A percentile compares a stretch with the other conserved stretches of the same genome.
phyloP scores from a whole-genome alignment of 2,888 invertebrate genomes.

The Drosophila robusta region DNA sequence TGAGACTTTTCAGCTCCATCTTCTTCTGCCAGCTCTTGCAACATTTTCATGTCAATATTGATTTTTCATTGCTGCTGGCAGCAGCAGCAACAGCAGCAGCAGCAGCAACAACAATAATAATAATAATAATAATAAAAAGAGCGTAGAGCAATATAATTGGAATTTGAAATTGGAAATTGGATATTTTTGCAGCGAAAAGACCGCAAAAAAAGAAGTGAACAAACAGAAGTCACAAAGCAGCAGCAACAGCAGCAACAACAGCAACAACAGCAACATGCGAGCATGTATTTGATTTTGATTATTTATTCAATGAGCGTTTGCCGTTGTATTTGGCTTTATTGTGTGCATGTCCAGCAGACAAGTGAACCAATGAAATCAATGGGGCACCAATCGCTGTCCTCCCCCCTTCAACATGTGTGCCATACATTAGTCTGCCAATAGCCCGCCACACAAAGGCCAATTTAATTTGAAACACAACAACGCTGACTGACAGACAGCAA shows the following conservation, averaged over 20 bases:
- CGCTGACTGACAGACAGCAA: conserved; percentile 22
- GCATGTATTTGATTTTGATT: conserved; percentile 61
- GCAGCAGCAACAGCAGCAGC: conserved; percentile 24
- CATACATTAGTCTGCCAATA: conserved; percentile 61
- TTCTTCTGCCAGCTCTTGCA: conserved; percentile 37
- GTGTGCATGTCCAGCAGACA: conserved; percentile 54
- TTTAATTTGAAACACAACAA: conserved; percentile 68
- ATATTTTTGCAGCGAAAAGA: conserved; percentile 67
- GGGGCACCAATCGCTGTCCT: conserved; percentile 28
- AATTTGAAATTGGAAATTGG: conserved; percentile 78
- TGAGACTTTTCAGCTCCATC: conserved; percentile 32
- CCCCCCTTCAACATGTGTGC: conserved; percentile 53
- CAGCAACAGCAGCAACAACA: conserved; percentile 15
- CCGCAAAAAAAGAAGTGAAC: conserved; percentile 43
- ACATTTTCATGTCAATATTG: conserved; percentile 71
- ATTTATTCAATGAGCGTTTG: conserved; percentile 77
- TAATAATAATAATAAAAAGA: conserved; percentile 71
- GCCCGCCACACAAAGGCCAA: conserved; percentile 69
- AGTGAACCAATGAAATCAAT: conserved; percentile 36
- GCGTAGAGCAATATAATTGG: conserved; percentile 77
- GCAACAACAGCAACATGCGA: conserved; percentile 19
- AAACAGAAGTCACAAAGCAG: conserved; percentile 45
- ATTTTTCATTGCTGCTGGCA: conserved; percentile 67
- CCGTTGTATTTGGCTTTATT: conserved; percentile 72
- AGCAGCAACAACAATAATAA: conserved; percentile 37